Evolutionary conservation across 2,113 vertebrate genomes (phyloP).

Genomic region (Engystomops pustulosus): DNA sequence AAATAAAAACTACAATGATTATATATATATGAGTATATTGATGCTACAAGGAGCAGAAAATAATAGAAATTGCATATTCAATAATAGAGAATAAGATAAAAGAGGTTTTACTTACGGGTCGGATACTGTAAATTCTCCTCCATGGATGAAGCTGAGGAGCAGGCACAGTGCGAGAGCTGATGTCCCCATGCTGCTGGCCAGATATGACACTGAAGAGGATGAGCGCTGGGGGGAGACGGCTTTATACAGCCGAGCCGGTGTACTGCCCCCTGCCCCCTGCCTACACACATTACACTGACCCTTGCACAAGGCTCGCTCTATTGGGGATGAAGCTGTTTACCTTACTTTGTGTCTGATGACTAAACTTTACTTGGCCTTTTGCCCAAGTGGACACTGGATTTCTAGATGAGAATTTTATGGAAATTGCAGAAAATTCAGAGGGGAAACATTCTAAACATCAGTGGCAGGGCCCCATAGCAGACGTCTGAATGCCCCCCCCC

Average conservation of each 20-base stretch:
- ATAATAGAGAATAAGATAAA: too few species aligned
- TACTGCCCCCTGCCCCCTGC: slow-evolving; percentile 34
- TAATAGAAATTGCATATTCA: too few species aligned
- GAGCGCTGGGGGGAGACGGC: slow-evolving; percentile 25
- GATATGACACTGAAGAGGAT: slow-evolving; percentile 20
- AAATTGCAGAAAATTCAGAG: not conserved
- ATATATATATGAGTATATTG: too few species aligned
- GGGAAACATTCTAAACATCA: too few species aligned
- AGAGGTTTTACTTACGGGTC: slow-evolving; percentile 33
- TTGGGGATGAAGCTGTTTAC: not conserved
- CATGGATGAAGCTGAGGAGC: slow-evolving; percentile 37
- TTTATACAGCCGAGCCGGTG: slow-evolving; percentile 40
- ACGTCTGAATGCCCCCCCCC: too few species aligned
- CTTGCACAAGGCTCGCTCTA: slow-evolving; percentile 39
- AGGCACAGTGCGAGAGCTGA: slow-evolving; percentile 43
- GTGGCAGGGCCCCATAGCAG: too few species aligned
- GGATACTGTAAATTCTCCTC: not conserved
- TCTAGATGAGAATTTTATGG: not conserved
- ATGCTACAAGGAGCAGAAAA: too few species aligned
- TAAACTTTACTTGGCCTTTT: slow-evolving; percentile 27
- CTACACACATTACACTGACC: slow-evolving; percentile 27
- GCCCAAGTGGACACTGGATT: slow-evolving; percentile 26
- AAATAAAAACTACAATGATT: too few species aligned
- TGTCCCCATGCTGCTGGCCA: slow-evolving; percentile 44
- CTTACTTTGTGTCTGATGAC: too few species aligned